Conservation (phyloP, 2,888 invertebrate genomes). For the Crioceris asparagi region DNA sequence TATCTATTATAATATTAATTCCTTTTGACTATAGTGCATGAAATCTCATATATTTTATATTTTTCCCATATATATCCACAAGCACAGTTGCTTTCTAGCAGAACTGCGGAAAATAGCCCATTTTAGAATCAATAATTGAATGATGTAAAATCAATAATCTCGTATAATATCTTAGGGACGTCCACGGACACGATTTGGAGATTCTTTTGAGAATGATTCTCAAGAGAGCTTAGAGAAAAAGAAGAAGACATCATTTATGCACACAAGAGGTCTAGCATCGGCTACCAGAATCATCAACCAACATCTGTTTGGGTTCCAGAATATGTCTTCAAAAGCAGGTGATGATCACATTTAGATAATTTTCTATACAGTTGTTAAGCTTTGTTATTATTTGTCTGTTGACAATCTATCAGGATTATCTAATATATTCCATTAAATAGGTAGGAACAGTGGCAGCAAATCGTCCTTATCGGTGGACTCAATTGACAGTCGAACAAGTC, state of each 20-base stretch:
- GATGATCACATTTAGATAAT: too few relatives aligned
- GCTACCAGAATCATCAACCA: constrained; percentile 64
- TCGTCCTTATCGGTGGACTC: constrained; percentile 60
- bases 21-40: too few relatives aligned
- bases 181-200: constrained; percentile 41
- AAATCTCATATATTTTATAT: too few relatives aligned
- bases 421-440: constrained; percentile 29
- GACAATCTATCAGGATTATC: not conserved
- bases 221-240: constrained; percentile 45
- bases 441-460: constrained; percentile 49
- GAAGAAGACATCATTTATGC: constrained; percentile 46
- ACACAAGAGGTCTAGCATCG: constrained; percentile 55
- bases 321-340: constrained; percentile 40
- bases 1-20: too few relatives aligned
- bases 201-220: constrained; percentile 38
- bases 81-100: too few relatives aligned
- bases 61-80: too few relatives aligned
- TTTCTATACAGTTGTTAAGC: too few relatives aligned
- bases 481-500: constrained; percentile 49
- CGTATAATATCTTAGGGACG: constrained; percentile 20
- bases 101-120: too few relatives aligned
- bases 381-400: too few relatives aligned
- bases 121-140: too few relatives aligned
- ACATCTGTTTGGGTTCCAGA: constrained; percentile 57
- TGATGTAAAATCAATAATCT: too few relatives aligned